These are phyloP conservation scores for Lordiphosa clarofinis DNA, from an alignment of 1,140 invertebrate species.

Conservation along the genomic window DNA sequence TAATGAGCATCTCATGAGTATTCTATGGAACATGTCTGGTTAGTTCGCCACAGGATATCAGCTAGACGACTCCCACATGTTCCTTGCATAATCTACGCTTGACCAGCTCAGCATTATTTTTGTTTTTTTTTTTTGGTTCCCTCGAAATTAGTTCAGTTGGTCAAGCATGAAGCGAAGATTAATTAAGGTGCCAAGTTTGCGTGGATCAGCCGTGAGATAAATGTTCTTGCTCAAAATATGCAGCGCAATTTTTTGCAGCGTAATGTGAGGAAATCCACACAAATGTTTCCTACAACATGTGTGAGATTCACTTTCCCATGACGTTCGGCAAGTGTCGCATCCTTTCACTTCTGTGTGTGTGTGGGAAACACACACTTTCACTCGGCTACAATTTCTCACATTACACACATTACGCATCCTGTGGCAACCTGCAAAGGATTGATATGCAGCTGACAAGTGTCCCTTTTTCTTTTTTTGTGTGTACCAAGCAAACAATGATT, in stretches of 20 bases:
- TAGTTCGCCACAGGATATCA: constrained; percentile 34
- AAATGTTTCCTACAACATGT: constrained; percentile 11
- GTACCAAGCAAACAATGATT: constrained; percentile 9
- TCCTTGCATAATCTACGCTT: constrained; percentile 48
- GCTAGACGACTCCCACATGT: constrained; percentile 38
- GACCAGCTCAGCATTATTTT: constrained; percentile 26
- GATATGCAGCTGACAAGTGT: constrained; percentile 69
- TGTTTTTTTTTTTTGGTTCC: not conserved
- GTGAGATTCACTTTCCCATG: constrained; percentile 63
- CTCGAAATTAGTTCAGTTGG: constrained; percentile 41
- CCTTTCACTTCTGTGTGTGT: constrained; percentile 37
- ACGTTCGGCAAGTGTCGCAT: constrained; percentile 41
- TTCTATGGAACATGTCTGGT: constrained; percentile 36
- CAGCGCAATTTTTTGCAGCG: constrained; percentile 26
- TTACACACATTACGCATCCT: constrained; percentile 61
- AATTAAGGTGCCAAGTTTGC: constrained; percentile 25
- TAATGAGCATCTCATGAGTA: constrained; percentile 54
- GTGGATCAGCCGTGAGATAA: not conserved
- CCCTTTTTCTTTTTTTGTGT: constrained; percentile 25
- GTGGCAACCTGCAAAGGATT: constrained; percentile 72
- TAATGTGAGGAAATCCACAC: constrained; percentile 25
- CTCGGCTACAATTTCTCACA: constrained; percentile 47
- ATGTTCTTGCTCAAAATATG: not conserved
- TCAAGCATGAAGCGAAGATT: constrained; percentile 48
- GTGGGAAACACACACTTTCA: constrained; percentile 71